These are phyloP conservation scores for Ophion ellenae DNA, from an alignment of 2,888 invertebrate species.

Conservation along the genomic window DNA sequence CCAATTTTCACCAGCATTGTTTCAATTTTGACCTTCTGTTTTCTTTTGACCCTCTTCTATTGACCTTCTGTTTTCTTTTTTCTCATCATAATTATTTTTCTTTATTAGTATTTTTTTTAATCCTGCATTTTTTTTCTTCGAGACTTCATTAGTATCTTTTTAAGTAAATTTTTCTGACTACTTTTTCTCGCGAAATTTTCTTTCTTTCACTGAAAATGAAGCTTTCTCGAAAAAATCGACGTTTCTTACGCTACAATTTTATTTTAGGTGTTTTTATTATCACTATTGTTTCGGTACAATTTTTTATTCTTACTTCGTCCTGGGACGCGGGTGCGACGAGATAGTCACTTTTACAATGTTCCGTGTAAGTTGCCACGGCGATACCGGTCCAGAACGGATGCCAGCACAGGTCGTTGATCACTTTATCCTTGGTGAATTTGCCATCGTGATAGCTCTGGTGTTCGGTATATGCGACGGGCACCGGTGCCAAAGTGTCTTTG, in stretches of 20 bases:
- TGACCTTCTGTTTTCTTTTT: too few species aligned
- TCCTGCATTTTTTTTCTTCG: too few species aligned
- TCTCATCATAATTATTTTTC: too few species aligned
- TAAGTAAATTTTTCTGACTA: too few species aligned
- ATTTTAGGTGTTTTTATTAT: not conserved
- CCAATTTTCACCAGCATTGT: too few species aligned
- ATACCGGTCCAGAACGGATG: slow-evolving; percentile 90
- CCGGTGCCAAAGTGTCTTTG: slow-evolving; percentile 72
- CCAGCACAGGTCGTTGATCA: slow-evolving; percentile 88
- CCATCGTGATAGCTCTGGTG: slow-evolving; percentile 79
- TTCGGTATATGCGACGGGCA: slow-evolving; percentile 74
- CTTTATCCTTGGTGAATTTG: slow-evolving; percentile 86
- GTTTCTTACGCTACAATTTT: not conserved
- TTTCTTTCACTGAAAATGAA: not conserved
- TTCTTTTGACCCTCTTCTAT: too few species aligned
- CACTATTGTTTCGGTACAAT: not conserved
- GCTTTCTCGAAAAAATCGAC: not conserved
- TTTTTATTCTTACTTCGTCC: slow-evolving; percentile 66
- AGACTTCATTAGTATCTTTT: too few species aligned
- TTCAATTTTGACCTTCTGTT: too few species aligned
- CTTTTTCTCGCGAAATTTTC: not conserved
- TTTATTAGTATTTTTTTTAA: too few species aligned
- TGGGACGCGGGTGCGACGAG: slow-evolving; percentile 68
- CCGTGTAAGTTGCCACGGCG: slow-evolving; percentile 88
- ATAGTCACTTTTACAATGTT: slow-evolving; percentile 81